phyloP scores from a whole-genome alignment of 2,113 vertebrate genomes.

The Microcebus lehilahytsara region DNA sequence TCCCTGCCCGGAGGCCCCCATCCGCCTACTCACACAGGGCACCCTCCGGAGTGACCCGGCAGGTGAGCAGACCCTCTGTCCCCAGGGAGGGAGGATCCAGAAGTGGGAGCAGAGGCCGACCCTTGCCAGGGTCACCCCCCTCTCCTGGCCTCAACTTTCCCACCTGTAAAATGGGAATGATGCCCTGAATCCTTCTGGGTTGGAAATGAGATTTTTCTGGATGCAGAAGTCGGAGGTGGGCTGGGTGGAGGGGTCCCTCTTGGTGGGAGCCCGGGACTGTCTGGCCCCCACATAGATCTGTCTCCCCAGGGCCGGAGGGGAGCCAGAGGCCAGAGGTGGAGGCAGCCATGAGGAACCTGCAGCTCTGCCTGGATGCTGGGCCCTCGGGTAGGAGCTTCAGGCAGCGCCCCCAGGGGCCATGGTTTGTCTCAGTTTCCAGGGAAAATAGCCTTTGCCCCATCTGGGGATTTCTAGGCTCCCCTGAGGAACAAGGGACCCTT shows the following conservation, averaged over 20 bases:
- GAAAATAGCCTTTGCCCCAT: neutral
- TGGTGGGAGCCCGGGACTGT: neutral
- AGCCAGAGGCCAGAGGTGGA: slow-evolving; percentile 74
- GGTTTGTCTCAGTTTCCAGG: neutral
- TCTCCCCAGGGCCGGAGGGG: neutral
- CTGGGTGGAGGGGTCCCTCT: neutral
- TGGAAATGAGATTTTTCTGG: neutral
- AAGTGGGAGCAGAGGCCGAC: fast-evolving
- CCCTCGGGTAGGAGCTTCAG: slow-evolving; percentile 82
- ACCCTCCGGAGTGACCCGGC: neutral
- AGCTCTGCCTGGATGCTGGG: slow-evolving; percentile 84
- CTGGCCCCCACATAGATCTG: neutral
- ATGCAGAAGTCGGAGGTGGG: fast-evolving
- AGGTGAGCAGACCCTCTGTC: neutral
- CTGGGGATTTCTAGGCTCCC: neutral
- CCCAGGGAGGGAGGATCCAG: fast-evolving
- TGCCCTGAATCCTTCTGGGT: neutral
- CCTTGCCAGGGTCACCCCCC: neutral
- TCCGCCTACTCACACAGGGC: slow-evolving; percentile 10
- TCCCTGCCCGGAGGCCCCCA: fast-evolving
- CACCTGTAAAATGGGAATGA: neutral
- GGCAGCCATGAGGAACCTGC: slow-evolving; percentile 81
- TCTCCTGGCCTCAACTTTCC: neutral
- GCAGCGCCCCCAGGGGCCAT: neutral
- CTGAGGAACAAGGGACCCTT: neutral